Percentiles rank a stretch among this genome's conserved stretches.
Conservation (phyloP, 2,888 invertebrate genomes). For the Orthosia gothica region DNA sequence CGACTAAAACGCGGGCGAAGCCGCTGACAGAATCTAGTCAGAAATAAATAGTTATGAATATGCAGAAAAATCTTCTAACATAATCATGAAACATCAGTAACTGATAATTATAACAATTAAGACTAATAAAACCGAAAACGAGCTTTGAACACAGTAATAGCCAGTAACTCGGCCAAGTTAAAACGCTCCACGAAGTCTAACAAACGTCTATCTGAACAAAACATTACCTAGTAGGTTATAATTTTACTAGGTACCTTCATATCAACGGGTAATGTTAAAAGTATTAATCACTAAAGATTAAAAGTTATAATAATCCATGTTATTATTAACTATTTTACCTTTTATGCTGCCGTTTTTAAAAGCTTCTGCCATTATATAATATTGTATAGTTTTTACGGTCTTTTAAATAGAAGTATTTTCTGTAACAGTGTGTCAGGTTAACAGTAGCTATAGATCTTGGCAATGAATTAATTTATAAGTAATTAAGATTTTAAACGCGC, state of each 20-base stretch:
- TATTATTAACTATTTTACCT: conserved; percentile 35
- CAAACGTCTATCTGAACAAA: conserved; percentile 24
- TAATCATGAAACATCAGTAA: neutral
- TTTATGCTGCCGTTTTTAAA: conserved; percentile 23
- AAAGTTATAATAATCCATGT: conserved; percentile 25
- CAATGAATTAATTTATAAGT: too few species aligned
- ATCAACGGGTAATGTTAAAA: conserved; percentile 29
- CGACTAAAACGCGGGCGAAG: too few species aligned
- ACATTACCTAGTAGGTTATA: conserved; percentile 18
- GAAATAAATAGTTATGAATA: too few species aligned
- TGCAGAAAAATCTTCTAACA: too few species aligned
- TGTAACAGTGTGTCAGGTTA: neutral
- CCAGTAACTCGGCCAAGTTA: neutral
- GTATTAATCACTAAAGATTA: conserved; percentile 47
- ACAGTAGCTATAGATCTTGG: neutral
- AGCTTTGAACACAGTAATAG: neutral
- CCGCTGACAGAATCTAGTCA: too few species aligned
- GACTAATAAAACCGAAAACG: neutral
- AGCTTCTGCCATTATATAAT: conserved; percentile 3
- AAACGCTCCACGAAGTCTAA: neutral
- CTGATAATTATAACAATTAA: neutral
- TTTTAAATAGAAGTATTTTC: neutral
- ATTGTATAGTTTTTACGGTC: neutral
- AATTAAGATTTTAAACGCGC: too few species aligned
- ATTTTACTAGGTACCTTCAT: conserved; percentile 24